phyloP scores from a whole-genome alignment of 2,888 invertebrate genomes.

The Lysandra bellargus region DNA sequence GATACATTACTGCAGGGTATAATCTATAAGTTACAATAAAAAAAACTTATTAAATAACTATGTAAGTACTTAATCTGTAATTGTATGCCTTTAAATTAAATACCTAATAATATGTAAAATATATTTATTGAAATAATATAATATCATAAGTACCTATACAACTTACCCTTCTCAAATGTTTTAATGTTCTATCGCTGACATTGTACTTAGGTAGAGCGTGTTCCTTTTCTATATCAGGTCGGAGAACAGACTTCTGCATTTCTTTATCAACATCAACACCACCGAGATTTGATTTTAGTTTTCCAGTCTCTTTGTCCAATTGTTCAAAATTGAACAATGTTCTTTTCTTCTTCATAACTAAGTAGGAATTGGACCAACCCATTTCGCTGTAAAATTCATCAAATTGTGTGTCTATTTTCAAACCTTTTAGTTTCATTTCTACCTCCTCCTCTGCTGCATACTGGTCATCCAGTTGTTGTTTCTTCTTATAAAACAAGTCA shows the following conservation, averaged over 20 bases:
- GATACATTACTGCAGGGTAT: too few relatives aligned
- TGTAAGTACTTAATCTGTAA: too few relatives aligned
- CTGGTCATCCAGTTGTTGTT: slow-evolving; percentile 59
- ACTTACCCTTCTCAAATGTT: slow-evolving; percentile 78
- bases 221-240: slow-evolving; percentile 84
- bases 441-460: slow-evolving; percentile 55
- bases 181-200: slow-evolving; percentile 79
- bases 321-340: slow-evolving; percentile 65
- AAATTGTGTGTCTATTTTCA: slow-evolving; percentile 61
- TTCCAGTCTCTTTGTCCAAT: slow-evolving; percentile 62
- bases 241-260: slow-evolving; percentile 82
- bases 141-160: not conserved
- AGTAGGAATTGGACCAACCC: slow-evolving; percentile 61
- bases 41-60: too few relatives aligned
- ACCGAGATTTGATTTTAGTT: slow-evolving; percentile 66
- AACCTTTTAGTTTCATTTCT: slow-evolving; percentile 55
- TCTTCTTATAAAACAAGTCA: slow-evolving; percentile 61
- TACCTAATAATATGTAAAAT: too few relatives aligned
- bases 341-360: slow-evolving; percentile 55
- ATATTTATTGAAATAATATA: too few relatives aligned
- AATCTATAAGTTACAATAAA: too few relatives aligned
- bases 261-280: slow-evolving; percentile 76
- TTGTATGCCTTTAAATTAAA: too few relatives aligned
- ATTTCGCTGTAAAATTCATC: slow-evolving; percentile 69
- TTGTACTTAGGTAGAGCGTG: slow-evolving; percentile 81